Conservation (phyloP, 2,888 invertebrate genomes). For the Hipparchia semele region DNA sequence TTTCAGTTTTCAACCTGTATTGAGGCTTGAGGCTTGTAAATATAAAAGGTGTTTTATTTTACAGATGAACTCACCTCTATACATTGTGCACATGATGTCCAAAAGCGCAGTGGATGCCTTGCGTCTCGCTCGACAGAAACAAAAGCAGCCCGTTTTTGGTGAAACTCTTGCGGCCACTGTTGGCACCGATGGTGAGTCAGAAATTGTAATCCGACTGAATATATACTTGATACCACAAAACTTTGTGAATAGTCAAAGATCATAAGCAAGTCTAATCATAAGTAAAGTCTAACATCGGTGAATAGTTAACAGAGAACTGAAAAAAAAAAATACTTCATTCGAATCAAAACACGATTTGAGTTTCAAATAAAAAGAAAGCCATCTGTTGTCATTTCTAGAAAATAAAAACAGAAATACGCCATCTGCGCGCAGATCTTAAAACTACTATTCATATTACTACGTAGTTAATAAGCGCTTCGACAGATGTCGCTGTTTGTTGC, state of each 20-base stretch:
- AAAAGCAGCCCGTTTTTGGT: conserved; percentile 90
- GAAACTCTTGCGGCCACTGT: conserved; percentile 91
- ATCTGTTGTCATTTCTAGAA: background rate
- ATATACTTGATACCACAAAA: too few species aligned
- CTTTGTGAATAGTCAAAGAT: too few species aligned
- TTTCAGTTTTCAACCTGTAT: too few species aligned
- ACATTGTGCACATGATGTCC: conserved; percentile 98
- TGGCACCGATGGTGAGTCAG: conserved; percentile 79
- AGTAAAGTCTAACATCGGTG: too few species aligned
- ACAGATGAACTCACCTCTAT: conserved; percentile 95
- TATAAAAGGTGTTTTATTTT: background rate
- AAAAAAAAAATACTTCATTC: too few species aligned
- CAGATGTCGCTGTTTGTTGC: conserved; percentile 19
- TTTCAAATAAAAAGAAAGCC: background rate
- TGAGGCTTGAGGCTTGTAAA: too few species aligned
- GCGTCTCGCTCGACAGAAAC: conserved; percentile 85
- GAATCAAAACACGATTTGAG: too few species aligned
- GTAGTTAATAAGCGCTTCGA: background rate
- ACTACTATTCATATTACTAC: background rate
- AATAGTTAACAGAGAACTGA: too few species aligned
- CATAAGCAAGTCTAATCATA: too few species aligned
- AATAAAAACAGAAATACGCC: background rate
- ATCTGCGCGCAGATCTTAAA: background rate
- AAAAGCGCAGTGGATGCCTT: conserved; percentile 93
- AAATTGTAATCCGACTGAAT: background rate